Evolutionary conservation across 2,113 vertebrate genomes (phyloP).

Genomic region (Orthonyx spaldingii): DNA sequence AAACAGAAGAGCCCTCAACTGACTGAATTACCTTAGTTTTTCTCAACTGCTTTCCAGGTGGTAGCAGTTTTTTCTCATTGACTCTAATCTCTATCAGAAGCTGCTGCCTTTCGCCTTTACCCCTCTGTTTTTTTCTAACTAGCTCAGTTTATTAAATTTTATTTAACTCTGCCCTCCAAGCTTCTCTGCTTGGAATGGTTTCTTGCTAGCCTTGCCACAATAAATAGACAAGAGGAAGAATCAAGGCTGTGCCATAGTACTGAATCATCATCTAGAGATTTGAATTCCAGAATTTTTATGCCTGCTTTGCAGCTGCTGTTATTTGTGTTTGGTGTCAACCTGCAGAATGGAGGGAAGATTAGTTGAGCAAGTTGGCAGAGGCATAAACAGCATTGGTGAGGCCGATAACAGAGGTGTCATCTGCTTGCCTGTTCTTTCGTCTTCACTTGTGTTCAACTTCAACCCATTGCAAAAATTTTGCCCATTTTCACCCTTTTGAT

Average conservation of each 20-base stretch:
- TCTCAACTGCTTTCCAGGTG: neutral
- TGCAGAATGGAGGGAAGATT: constrained; percentile 23
- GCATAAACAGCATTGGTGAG: neutral
- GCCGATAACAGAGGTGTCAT: neutral
- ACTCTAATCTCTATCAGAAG: neutral
- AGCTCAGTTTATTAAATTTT: constrained; percentile 21
- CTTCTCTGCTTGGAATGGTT: neutral
- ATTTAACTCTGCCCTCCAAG: neutral
- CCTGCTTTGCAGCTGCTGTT: constrained; percentile 14
- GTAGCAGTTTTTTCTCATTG: neutral
- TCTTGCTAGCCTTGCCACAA: neutral
- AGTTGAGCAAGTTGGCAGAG: constrained; percentile 12
- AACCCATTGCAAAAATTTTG: neutral
- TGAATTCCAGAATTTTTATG: constrained; percentile 25
- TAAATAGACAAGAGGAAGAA: constrained; percentile 4
- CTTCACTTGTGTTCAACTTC: neutral
- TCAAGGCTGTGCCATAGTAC: neutral
- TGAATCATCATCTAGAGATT: constrained; percentile 18
- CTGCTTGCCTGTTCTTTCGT: neutral
- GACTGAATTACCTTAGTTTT: neutral
- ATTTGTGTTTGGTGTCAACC: constrained; percentile 11
- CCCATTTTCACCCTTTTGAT: neutral
- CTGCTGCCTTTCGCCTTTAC: neutral
- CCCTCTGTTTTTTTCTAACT: neutral
- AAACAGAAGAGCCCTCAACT: neutral